Percentiles rank a stretch among this genome's conserved stretches.
These are phyloP conservation scores for Drosophila seclusa DNA, from an alignment of 2,888 invertebrate species.

Conservation along the genomic window DNA sequence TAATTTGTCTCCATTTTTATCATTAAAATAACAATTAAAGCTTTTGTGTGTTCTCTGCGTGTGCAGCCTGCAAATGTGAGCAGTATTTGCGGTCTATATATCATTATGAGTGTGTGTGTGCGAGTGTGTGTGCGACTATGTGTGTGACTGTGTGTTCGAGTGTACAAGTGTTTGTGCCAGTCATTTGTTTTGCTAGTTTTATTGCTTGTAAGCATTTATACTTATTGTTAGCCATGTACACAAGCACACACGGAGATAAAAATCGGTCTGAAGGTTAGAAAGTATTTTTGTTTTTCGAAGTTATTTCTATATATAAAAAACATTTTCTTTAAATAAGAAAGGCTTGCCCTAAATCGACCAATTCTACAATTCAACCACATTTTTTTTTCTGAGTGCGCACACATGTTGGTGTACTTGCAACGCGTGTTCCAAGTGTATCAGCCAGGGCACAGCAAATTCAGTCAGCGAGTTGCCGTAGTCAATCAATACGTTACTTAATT, in stretches of 20 bases:
- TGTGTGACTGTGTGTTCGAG: constrained; percentile 12
- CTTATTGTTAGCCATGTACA: constrained; percentile 62
- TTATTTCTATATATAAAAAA: background rate
- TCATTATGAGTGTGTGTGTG: constrained; percentile 45
- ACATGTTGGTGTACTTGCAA: constrained; percentile 32
- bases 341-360: background rate
- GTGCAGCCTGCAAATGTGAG: constrained; percentile 64
- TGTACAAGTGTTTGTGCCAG: constrained; percentile 21
- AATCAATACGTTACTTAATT: constrained; percentile 69
- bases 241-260: background rate
- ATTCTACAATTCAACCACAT: background rate
- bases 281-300: background rate
- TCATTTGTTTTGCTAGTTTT: constrained; percentile 65
- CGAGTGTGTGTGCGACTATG: constrained; percentile 14
- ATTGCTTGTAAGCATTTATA: constrained; percentile 78
- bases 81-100: constrained; percentile 72
- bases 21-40: constrained; percentile 81
- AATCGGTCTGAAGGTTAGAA: background rate
- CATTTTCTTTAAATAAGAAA: background rate
- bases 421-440: constrained; percentile 21
- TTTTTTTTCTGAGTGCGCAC: background rate
- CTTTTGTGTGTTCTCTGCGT: constrained; percentile 53
- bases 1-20: constrained; percentile 80
- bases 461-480: constrained; percentile 45
- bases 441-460: constrained; percentile 31